Base-by-base conservation (phyloP, 2,797 vertebrate species). In the Protonibea diacanthus region DNA sequence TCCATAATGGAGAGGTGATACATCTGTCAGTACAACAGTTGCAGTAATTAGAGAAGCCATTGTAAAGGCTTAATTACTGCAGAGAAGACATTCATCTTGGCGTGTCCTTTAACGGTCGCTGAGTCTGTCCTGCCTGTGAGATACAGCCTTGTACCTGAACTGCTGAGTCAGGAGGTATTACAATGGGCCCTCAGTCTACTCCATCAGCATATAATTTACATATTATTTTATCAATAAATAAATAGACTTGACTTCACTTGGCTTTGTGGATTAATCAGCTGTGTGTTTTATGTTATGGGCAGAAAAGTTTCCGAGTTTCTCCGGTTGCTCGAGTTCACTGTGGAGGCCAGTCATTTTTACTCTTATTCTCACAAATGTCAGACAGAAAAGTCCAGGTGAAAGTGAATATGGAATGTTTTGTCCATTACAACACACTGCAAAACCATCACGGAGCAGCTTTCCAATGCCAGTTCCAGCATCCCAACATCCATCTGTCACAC, bases 1-100 rank as follows among this genome's bases (percentile, higher is more conserved):
- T 29, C 42, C 55, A 74, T 56, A 69, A 78, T 63, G 15, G 55
- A 56, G 15, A 65, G 51, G 62, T 68, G 25, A 70, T 68, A 13
- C 63, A 65, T 61, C 56, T 73, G 62, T 71, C 70, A 60, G 45
- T 71, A 8, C 49, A 74, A 57, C 72, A 76, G 68, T 73, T 65
- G 48, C 33, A 68, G 51, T 73, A 49, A 87, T 87, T 84, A 78
- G 55, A 86, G 82, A 63, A 62, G n/a, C 72, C 38, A 45, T 23
- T 71, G 61, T 64, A 58, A 80, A 47, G 25, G 33, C 58, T 76
- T 81, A 18, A 75, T 86, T 81, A 67, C 71, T 25, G 33, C 29
- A 20, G 56, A 68, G 44, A 70, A 49, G 71, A 75, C 53, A 9
- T 80, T 51, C 7, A 45, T 67, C 74, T 73, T 23, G 33, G 47